phyloP scores from a whole-genome alignment of 2,888 invertebrate species.

The Bellardia bayeri region DNA sequence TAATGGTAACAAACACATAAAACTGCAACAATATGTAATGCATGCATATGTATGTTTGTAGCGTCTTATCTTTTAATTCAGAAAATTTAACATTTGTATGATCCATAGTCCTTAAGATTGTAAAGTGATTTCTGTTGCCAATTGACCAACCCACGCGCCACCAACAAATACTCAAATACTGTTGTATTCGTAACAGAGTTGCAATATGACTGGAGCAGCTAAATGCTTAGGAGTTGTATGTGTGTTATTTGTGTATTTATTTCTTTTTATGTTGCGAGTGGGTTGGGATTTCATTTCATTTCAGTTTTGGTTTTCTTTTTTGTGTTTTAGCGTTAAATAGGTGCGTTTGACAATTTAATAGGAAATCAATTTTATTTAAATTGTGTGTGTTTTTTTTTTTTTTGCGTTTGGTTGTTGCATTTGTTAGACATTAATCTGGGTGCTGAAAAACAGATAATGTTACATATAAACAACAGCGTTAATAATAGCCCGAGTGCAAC shows the following conservation, averaged over 20 bases:
- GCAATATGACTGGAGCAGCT: slow-evolving; percentile 37
- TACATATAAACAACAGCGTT: slow-evolving; percentile 34
- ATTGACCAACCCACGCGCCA: slow-evolving; percentile 75
- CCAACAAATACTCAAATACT: slow-evolving; percentile 33
- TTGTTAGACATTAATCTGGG: slow-evolving; percentile 72
- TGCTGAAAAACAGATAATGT: slow-evolving; percentile 73
- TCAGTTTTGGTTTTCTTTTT: slow-evolving; percentile 43
- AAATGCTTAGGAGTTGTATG: slow-evolving; percentile 3
- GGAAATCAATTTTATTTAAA: slow-evolving; percentile 75
- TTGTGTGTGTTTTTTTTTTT: slow-evolving; percentile 53
- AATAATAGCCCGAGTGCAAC: slow-evolving; percentile 52
- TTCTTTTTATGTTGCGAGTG: slow-evolving; percentile 44
- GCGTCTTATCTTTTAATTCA: slow-evolving; percentile 59
- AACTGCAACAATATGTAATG: background rate
- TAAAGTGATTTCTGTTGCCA: slow-evolving; percentile 59
- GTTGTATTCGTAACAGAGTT: slow-evolving; percentile 38
- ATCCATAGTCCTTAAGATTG: slow-evolving; percentile 70
- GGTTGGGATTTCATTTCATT: slow-evolving; percentile 58
- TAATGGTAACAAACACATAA: no score
- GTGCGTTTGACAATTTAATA: slow-evolving; percentile 77
- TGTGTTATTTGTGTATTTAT: background rate
- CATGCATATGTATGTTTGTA: slow-evolving; percentile 34
- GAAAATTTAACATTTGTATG: slow-evolving; percentile 64
- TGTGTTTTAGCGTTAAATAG: slow-evolving; percentile 74
- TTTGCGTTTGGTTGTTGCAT: slow-evolving; percentile 14